Evolutionary conservation across 2,888 invertebrate genomes (phyloP), one percentile per base, ranked within the genome.

Genomic region (Sclerodermus sp.): DNA sequence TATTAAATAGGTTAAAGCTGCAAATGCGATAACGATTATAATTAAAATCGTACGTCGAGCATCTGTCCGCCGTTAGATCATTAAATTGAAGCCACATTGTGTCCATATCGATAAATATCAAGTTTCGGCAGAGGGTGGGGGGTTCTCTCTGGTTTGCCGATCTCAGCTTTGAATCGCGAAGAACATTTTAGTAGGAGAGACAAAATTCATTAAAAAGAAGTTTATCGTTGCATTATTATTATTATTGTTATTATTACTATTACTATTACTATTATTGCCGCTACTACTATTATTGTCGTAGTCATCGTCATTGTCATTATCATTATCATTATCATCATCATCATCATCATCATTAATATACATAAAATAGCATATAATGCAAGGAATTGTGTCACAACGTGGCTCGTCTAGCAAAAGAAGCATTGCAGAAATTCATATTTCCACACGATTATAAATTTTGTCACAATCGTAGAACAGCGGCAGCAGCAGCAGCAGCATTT

Each of bases 1-100:
- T 68, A 69, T 68, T 70, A 70, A 70, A 71, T 68, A 66, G 70
- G 69, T 71, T 71, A 68, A 68, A 73, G 67, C 68, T 47, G 67
- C 68, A 63, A 71, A 72, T 53, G 64, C 68, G 70, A 72, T 71
- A 70, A 70, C 66, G 68, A 71, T 70, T 62, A 64, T 64, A 68
- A 68, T 71, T 71, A 67, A 61, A 70, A 64, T 62, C 56, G 60
- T 54, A 49, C 50, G 55, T 38, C 48, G 39, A 58, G 49, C 60
- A 56, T 65, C 61, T 63, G 62, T 47, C 53, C 52, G 47, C 57
- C 56, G 55, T 56, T 55, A 49, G 47, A 49, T 38, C 45, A 43
- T 16, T 49, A 42, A 40, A 41, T 32, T 18, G 51, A 49, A 47
- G 40, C 41, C 57, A 49, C 53, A 41, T 49, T 44, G 60, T 56